A percentile compares a stretch with the other conserved stretches of the same genome.
These are phyloP conservation scores for Bombus superbus DNA, from an alignment of 1,140 invertebrate species.

Conservation along the genomic window DNA sequence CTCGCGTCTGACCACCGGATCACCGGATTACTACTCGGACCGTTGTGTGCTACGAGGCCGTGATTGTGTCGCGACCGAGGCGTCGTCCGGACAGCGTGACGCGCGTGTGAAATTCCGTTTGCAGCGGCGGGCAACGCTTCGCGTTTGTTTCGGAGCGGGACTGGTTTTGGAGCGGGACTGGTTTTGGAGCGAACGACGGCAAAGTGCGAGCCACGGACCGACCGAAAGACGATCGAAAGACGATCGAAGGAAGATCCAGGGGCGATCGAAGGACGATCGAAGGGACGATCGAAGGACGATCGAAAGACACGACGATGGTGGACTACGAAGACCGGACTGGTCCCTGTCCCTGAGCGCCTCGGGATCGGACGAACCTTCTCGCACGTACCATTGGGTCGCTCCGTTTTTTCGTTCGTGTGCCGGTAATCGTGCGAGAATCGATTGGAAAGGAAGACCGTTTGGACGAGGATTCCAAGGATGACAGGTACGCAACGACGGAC, in stretches of 20 bases:
- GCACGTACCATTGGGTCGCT: background rate
- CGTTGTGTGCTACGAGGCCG: conserved; percentile 1
- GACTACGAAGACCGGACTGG: background rate
- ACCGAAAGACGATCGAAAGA: too few species aligned
- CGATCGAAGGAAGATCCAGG: too few species aligned
- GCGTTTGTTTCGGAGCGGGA: background rate
- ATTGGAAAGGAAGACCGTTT: background rate
- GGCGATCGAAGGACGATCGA: background rate
- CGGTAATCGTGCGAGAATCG: background rate
- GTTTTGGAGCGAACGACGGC: background rate
- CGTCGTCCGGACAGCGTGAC: background rate
- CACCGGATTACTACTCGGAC: background rate
- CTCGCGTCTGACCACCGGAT: background rate
- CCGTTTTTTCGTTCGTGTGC: background rate
- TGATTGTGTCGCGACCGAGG: background rate
- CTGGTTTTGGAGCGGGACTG: background rate
- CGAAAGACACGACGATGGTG: background rate
- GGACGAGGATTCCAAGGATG: background rate
- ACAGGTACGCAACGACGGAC: background rate
- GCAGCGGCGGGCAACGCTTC: background rate
- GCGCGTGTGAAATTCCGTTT: conserved; percentile 12
- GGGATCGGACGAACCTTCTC: background rate
- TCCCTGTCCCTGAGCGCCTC: background rate
- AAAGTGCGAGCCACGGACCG: too few species aligned
- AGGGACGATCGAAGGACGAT: background rate